phyloP scores from a whole-genome alignment of 1,140 invertebrate genomes.

The Philaenus spumarius region DNA sequence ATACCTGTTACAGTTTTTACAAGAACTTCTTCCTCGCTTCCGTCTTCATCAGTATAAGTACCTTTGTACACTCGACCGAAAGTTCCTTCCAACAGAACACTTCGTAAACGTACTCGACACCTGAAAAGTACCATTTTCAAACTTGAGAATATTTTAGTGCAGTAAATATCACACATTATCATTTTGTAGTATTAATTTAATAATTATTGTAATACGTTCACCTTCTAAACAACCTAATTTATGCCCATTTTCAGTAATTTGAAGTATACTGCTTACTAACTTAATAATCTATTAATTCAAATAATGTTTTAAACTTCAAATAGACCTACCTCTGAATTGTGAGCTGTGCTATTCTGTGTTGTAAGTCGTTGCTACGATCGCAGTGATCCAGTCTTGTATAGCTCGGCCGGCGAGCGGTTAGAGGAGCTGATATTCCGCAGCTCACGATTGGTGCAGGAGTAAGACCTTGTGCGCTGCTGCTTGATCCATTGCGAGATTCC shows the following conservation, averaged over 20 bases:
- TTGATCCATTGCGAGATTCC: constrained; percentile 26
- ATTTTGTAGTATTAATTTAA: too few species aligned
- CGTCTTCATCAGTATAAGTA: constrained; percentile 48
- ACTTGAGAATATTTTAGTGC: too few species aligned
- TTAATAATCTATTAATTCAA: too few species aligned
- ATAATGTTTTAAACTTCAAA: too few species aligned
- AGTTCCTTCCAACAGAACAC: constrained; percentile 50
- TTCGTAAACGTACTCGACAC: constrained; percentile 28
- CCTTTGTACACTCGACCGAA: constrained; percentile 83
- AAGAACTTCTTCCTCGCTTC: constrained; percentile 58
- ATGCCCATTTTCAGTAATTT: too few species aligned
- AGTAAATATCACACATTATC: too few species aligned
- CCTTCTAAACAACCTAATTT: too few species aligned
- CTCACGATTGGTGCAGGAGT: constrained; percentile 26
- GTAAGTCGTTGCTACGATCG: constrained; percentile 26
- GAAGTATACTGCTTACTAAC: too few species aligned
- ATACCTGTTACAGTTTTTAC: constrained; percentile 82
- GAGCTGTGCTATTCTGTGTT: constrained; percentile 30
- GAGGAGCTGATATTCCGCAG: constrained; percentile 19
- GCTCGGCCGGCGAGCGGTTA: constrained; percentile 16
- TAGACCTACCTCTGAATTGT: constrained; percentile 28
- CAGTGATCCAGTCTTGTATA: constrained; percentile 23
- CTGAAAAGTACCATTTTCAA: too few species aligned
- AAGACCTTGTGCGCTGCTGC: constrained; percentile 26
- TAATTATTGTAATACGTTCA: too few species aligned